These are phyloP conservation scores for Microtus montanus DNA, from an alignment of 2,113 vertebrate species.

Conservation along the genomic window DNA sequence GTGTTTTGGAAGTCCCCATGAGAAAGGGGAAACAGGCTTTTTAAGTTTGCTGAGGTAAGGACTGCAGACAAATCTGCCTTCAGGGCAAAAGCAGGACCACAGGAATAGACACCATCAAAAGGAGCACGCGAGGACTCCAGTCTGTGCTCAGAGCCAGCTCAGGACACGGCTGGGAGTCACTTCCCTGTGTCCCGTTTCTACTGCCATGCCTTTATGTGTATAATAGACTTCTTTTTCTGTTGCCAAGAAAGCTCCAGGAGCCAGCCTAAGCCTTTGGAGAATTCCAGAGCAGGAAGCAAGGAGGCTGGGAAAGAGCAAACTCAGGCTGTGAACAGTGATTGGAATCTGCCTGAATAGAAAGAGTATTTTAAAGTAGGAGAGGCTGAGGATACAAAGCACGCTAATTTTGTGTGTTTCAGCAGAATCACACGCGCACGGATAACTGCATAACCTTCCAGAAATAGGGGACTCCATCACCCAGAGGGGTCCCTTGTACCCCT, in stretches of 20 bases:
- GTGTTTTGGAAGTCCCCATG: background rate
- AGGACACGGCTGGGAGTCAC: background rate
- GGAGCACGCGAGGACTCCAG: background rate
- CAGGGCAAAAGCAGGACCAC: background rate
- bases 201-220: background rate
- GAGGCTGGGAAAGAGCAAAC: background rate
- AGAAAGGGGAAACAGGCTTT: background rate
- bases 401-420: background rate
- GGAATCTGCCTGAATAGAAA: conserved; percentile 25
- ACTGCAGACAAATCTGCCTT: background rate
- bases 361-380: conserved; percentile 32
- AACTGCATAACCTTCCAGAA: background rate
- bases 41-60: background rate
- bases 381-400: background rate
- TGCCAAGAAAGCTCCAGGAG: conserved; percentile 50
- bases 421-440: background rate
- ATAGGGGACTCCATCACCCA: background rate
- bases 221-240: background rate
- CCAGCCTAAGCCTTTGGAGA: conserved; percentile 20
- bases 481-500: background rate
- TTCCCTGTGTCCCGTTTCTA: background rate
- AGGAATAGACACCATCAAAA: background rate
- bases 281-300: background rate
- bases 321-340: background rate
- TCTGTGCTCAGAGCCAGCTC: background rate